Evolutionary conservation across 2,888 invertebrate genomes (phyloP).

Genomic region (Mylabris sibirica): DNA sequence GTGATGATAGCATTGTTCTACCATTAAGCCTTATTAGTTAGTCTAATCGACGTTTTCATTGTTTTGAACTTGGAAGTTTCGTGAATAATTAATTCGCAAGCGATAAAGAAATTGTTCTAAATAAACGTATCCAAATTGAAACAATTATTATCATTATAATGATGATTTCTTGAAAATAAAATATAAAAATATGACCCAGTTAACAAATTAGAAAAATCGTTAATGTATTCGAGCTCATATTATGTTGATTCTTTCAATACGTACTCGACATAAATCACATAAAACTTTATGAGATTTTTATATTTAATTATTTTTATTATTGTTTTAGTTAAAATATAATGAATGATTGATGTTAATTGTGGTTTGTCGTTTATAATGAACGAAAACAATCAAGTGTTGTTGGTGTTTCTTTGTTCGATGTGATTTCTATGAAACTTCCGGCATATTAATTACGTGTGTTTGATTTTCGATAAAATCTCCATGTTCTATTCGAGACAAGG

Average conservation of each 20-base stretch:
- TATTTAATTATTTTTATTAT: neutral
- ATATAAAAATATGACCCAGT: neutral
- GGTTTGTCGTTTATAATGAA: neutral
- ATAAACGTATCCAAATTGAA: neutral
- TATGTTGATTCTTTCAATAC: neutral
- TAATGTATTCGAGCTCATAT: neutral
- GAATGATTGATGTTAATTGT: neutral
- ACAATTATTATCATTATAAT: neutral
- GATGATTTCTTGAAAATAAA: neutral
- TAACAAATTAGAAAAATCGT: neutral
- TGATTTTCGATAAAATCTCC: neutral
- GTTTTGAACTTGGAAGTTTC: neutral
- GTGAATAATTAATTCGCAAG: neutral
- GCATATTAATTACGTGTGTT: neutral
- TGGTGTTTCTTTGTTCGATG: neutral
- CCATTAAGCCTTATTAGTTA: neutral
- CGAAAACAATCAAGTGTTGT: neutral
- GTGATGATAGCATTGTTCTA: neutral
- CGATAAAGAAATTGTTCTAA: neutral
- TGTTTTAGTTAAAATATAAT: neutral
- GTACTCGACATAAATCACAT: neutral
- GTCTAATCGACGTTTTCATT: neutral
- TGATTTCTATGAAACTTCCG: neutral
- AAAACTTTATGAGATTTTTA: neutral
- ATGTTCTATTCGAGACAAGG: neutral